Conservation (phyloP, 2,797 vertebrate genomes). For the Halcyon leucocephala region DNA sequence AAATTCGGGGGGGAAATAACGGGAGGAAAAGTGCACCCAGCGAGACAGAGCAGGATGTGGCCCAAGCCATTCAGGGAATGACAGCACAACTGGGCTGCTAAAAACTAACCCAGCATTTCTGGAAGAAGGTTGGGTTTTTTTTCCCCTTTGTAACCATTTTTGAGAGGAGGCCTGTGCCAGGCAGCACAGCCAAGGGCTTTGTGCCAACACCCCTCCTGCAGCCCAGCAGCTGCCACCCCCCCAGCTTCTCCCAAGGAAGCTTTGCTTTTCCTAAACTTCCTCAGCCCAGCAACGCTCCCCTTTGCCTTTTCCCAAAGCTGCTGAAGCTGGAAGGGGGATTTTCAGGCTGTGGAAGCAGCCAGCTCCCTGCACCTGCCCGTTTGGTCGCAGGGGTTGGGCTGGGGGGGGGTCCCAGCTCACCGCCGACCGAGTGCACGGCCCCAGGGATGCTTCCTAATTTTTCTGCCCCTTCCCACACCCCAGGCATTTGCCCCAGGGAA, state of each 20-base stretch:
- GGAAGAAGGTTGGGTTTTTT: not conserved
- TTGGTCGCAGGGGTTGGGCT: not conserved
- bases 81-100: not conserved
- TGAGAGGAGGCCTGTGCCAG: not conserved
- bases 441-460: not conserved
- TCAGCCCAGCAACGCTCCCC: not conserved
- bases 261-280: not conserved
- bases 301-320: not conserved
- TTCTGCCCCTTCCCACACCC: not conserved
- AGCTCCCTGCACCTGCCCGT: not conserved
- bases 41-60: not conserved
- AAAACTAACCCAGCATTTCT: not conserved
- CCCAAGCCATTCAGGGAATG: not conserved
- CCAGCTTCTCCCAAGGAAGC: not conserved
- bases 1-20: not conserved
- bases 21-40: not conserved
- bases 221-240: not conserved
- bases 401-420: not conserved
- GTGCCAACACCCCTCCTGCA: not conserved
- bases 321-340: not conserved
- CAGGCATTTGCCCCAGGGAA: not conserved
- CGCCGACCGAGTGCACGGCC: rapidly evolving
- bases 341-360: not conserved
- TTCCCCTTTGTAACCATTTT: not conserved
- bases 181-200: not conserved